Evolutionary conservation across 1,140 invertebrate genomes (phyloP).

Genomic region (Drosophila pandora): DNA sequence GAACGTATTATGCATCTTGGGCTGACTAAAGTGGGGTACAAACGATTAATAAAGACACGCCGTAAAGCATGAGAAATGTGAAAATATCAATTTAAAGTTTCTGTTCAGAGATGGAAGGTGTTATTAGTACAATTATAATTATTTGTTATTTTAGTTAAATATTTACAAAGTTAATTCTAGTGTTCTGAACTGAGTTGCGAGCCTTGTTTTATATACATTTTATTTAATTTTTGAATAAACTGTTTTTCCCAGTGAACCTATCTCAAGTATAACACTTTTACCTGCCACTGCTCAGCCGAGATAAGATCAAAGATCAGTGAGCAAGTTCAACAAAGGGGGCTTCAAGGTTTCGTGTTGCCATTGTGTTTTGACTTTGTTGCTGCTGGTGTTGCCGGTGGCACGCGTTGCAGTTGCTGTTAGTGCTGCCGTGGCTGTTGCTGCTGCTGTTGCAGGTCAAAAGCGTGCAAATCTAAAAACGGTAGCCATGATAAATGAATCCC

Average conservation of each 20-base stretch:
- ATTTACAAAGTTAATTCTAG: no score
- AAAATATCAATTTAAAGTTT: conserved; percentile 60
- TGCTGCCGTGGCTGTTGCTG: conserved; percentile 21
- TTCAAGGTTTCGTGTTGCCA: conserved; percentile 37
- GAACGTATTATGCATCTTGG: conserved; percentile 35
- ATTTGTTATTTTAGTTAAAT: no score
- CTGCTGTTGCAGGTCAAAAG: conserved; percentile 71
- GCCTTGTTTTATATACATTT: neutral
- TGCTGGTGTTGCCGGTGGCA: conserved; percentile 38
- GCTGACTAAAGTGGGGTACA: conserved; percentile 30
- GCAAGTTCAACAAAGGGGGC: conserved; percentile 25
- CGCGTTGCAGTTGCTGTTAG: conserved; percentile 30
- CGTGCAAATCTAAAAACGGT: conserved; percentile 69
- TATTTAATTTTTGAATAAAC: no score
- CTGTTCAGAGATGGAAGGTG: neutral
- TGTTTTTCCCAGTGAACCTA: conserved; percentile 22
- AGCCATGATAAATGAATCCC: conserved; percentile 58
- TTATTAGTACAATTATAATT: neutral
- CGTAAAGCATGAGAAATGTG: conserved; percentile 37
- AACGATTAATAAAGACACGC: conserved; percentile 47
- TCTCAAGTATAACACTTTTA: conserved; percentile 63
- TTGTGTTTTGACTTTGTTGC: conserved; percentile 24
- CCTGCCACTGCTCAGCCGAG: conserved; percentile 35
- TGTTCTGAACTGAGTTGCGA: no score
- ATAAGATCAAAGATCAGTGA: conserved; percentile 74